Conservation (phyloP, 2,113 vertebrate genomes). For the Corythoichthys intestinalis region DNA sequence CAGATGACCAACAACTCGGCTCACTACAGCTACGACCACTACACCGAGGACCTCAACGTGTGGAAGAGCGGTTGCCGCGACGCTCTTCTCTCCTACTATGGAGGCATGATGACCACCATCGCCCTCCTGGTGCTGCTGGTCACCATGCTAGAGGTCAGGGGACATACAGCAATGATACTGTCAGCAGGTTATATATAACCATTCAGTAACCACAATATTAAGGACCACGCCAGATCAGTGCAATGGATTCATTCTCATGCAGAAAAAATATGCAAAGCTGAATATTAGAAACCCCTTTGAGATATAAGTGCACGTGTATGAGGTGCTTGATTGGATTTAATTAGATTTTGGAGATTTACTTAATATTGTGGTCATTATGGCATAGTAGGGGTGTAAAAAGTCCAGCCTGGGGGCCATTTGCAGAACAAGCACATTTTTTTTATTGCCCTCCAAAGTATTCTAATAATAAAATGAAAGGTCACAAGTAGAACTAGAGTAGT, state of each 20-base stretch:
- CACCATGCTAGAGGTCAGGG: slow-evolving; percentile 85
- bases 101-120: slow-evolving; percentile 87
- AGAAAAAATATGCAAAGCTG: neutral
- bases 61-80: slow-evolving; percentile 86
- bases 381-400: too few relatives aligned
- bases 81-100: slow-evolving; percentile 86
- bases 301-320: too few relatives aligned
- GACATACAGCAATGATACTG: neutral
- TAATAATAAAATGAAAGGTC: too few relatives aligned
- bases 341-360: too few relatives aligned
- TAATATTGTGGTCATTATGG: too few relatives aligned
- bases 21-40: slow-evolving; percentile 96
- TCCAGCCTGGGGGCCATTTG: too few relatives aligned
- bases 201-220: neutral
- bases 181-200: neutral
- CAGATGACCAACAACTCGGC: slow-evolving; percentile 96
- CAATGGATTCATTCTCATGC: neutral
- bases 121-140: slow-evolving; percentile 76
- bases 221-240: too few relatives aligned
- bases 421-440: too few relatives aligned
- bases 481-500: too few relatives aligned
- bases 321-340: too few relatives aligned
- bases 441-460: too few relatives aligned
- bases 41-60: slow-evolving; percentile 93
- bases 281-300: neutral